phyloP scores from a whole-genome alignment of 2,888 invertebrate genomes.

The Eutolmus rufibarbis region DNA sequence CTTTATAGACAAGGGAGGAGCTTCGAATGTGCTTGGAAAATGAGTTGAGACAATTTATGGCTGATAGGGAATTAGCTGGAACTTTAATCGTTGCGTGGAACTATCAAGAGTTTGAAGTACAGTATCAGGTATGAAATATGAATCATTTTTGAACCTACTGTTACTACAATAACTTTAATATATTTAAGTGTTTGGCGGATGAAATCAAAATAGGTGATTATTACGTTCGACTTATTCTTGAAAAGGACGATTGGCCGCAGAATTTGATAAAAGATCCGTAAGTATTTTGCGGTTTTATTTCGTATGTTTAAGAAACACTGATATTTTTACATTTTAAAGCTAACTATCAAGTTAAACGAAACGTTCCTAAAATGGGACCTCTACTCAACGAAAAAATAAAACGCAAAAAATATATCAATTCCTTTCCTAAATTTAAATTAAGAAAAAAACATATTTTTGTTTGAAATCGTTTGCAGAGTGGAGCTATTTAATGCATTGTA shows the following conservation, averaged over 20 bases:
- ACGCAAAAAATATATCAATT: background rate
- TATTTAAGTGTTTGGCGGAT: slow-evolving; percentile 77
- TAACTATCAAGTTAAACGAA: no score
- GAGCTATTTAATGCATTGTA: slow-evolving; percentile 99
- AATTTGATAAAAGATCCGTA: slow-evolving; percentile 90
- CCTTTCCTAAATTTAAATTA: background rate
- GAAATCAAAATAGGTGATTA: slow-evolving; percentile 99
- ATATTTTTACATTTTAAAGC: background rate
- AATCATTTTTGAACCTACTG: background rate
- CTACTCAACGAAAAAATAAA: background rate
- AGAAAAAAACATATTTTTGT: background rate
- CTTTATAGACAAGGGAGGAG: slow-evolving; percentile 87
- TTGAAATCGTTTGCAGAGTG: slow-evolving; percentile 66
- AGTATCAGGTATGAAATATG: slow-evolving; percentile 71
- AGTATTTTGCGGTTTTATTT: slow-evolving; percentile 60
- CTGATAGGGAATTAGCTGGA: slow-evolving; percentile 88
- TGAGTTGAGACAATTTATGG: slow-evolving; percentile 88
- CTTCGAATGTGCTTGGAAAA: slow-evolving; percentile 89
- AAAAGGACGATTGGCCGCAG: slow-evolving; percentile 86
- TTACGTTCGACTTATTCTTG: slow-evolving; percentile 90
- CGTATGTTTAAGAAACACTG: background rate
- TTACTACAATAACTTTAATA: background rate
- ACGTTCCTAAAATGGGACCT: background rate
- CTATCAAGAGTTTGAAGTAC: slow-evolving; percentile 94
- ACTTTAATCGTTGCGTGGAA: slow-evolving; percentile 92